Evolutionary conservation across 1,140 invertebrate genomes (phyloP).

Genomic region (Aporrectodea caliginosa): DNA sequence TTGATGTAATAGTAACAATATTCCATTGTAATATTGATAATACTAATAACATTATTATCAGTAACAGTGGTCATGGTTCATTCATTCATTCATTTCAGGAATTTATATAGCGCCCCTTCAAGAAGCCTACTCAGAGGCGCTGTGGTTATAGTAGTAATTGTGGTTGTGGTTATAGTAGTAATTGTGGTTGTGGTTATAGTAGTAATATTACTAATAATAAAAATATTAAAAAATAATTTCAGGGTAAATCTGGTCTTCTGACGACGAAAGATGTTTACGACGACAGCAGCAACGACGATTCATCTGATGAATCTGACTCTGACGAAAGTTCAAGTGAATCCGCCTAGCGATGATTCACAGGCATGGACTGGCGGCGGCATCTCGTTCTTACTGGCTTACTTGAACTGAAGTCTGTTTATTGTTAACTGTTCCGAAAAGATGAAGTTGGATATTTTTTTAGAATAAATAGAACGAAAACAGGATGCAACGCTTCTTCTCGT

Average conservation of each 20-base stretch:
- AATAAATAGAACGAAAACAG: too few relatives aligned
- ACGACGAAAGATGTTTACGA: neutral
- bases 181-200: neutral
- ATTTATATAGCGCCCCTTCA: too few relatives aligned
- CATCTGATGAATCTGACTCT: neutral
- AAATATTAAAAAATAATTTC: neutral
- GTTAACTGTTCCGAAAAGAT: too few relatives aligned
- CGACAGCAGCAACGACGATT: neutral
- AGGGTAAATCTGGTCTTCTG: neutral
- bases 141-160: neutral
- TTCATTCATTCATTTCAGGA: too few relatives aligned
- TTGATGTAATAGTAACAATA: too few relatives aligned
- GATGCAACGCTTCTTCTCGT: too few relatives aligned
- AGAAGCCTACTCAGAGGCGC: neutral
- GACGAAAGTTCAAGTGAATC: neutral
- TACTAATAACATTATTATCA: too few relatives aligned
- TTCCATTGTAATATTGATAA: too few relatives aligned
- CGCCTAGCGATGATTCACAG: neutral
- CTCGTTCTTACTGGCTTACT: too few relatives aligned
- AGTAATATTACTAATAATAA: neutral
- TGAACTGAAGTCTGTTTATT: too few relatives aligned
- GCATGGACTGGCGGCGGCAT: too few relatives aligned
- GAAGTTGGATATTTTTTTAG: too few relatives aligned
- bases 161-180: neutral
- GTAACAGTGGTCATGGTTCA: neutral